Base-by-base conservation (phyloP, 2,113 vertebrate genomes). In the Calidris pygmaea region DNA sequence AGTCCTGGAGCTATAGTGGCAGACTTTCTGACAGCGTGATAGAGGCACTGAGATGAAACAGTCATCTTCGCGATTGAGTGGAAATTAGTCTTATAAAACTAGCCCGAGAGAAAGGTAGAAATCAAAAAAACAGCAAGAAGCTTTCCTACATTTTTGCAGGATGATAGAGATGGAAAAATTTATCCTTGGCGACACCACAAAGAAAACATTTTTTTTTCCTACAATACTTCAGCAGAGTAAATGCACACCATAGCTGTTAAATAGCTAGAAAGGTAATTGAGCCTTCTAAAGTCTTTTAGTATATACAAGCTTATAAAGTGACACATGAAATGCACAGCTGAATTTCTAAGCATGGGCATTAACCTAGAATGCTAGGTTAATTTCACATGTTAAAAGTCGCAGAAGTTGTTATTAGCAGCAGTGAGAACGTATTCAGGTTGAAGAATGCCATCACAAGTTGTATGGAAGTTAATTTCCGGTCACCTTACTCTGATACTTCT, bases 311-410 rank as follows among this genome's bases (percentile, higher is more conserved):
- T 37, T 79, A 58, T 13, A 5, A 77, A 67, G 39, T 47, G 34
- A 56, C 59, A 74, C 78, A 90, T 32, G 3, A 84, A 75, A 58
- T 3, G 4, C 30, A 45, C 5, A 34, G 20, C 34, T 65, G 9
- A 76, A 67, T 59, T 75, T 71, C 48, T 66, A 79, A 89, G 41
- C 26, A 43, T 0, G 0, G 10, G 23, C 37, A 67, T 89, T 92
- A 95, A 65, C 56, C 45, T 39, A 87, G 56, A 91, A 75, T 34
- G n/a, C 12, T 1, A 83, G 72, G 88, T 90, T 87, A 92, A 70
- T 73, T 85, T 82, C 35, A 50, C 3, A 4, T 66, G 72, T 71
- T 72, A 87, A 52, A 88, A 84, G 48, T 56, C 56, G 75, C 23
- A 26, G 58, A 72, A 91, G 62, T 15, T 27, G 15, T 16, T 81